phyloP scores from a whole-genome alignment of 1,140 invertebrate species.

The Meloidogyne exigua region DNA sequence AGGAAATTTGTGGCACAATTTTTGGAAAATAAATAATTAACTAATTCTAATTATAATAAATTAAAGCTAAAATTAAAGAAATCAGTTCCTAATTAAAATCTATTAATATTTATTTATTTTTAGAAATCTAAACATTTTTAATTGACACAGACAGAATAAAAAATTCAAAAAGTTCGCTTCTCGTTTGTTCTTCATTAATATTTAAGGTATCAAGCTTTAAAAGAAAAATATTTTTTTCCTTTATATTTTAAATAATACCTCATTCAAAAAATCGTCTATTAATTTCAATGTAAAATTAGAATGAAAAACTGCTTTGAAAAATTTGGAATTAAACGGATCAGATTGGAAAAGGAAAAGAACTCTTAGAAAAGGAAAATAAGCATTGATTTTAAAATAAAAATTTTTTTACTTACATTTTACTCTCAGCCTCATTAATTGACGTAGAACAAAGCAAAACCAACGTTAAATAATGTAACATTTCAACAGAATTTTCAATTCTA shows the following conservation, averaged over 20 bases:
- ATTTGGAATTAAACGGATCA: background rate
- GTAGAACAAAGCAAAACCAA: constrained; percentile 21
- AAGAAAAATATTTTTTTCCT: background rate
- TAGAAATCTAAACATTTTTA: background rate
- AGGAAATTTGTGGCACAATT: no score
- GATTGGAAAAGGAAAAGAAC: background rate
- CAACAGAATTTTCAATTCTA: background rate
- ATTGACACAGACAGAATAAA: background rate
- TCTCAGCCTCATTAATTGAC: background rate
- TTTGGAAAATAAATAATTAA: no score
- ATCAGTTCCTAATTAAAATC: no score
- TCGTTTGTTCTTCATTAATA: background rate
- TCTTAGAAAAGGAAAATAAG: background rate
- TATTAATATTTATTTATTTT: background rate
- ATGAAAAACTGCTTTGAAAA: background rate
- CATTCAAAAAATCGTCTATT: background rate
- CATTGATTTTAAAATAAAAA: background rate
- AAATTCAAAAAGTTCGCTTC: background rate
- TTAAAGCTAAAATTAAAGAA: no score
- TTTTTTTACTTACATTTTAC: background rate
- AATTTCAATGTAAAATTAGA: background rate
- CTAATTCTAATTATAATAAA: no score
- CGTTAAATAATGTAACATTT: constrained; percentile 11
- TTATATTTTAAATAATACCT: background rate
- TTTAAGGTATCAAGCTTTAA: background rate